Conservation (phyloP, 2,797 vertebrate species). For the Gorsachius magnificus region DNA sequence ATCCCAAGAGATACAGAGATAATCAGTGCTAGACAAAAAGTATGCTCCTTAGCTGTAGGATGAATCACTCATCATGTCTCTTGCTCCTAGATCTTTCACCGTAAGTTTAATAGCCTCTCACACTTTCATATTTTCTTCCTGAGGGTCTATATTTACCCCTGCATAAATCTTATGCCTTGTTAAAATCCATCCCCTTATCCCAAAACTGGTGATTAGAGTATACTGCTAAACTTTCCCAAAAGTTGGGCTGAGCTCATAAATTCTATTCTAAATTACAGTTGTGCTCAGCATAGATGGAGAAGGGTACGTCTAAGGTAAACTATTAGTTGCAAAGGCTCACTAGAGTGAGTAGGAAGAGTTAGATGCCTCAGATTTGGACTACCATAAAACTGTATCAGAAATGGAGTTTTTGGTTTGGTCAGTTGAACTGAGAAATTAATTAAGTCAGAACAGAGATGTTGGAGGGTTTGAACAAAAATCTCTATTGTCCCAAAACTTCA, state of each 20-base stretch:
- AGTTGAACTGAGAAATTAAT: neutral
- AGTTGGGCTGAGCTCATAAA: neutral
- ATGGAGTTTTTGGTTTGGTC: neutral
- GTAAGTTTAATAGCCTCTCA: constrained; percentile 11
- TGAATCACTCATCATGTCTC: constrained; percentile 12
- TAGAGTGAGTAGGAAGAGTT: neutral
- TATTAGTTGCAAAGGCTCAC: neutral
- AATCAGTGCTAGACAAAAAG: constrained; percentile 13
- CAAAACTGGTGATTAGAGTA: neutral
- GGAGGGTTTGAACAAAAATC: neutral
- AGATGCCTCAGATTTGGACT: neutral
- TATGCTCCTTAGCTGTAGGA: neutral
- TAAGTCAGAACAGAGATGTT: neutral
- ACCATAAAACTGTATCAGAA: neutral
- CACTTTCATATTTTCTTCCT: neutral
- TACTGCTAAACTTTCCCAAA: neutral
- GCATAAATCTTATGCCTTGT: neutral
- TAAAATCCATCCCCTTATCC: neutral
- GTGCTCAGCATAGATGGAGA: neutral
- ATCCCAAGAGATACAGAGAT: neutral
- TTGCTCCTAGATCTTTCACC: neutral
- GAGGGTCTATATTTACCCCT: constrained; percentile 15
- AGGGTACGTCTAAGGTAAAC: neutral
- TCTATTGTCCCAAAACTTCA: accelerated
- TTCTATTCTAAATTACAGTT: neutral